Percentiles rank a stretch among this genome's conserved stretches.
Evolutionary conservation across 2,113 vertebrate genomes (phyloP).

Genomic region (Bombycilla garrulus): DNA sequence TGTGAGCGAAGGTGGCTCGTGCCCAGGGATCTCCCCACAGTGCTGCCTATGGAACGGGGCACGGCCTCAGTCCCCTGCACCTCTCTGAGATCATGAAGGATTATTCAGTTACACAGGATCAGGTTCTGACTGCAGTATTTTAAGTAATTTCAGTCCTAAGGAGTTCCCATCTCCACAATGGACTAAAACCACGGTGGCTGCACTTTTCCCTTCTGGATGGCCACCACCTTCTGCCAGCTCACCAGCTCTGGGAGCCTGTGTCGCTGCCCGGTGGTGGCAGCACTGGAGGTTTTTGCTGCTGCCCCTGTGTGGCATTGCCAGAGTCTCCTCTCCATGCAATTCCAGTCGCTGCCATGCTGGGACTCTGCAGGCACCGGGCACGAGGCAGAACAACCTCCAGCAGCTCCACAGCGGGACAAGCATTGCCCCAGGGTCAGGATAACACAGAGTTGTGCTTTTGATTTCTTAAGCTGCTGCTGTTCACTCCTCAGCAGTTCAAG

Average conservation of each 20-base stretch:
- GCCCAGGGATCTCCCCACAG: background rate
- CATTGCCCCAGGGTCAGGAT: background rate
- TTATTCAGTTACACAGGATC: background rate
- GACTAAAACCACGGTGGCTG: background rate
- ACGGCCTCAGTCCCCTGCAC: background rate
- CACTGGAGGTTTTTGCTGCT: background rate
- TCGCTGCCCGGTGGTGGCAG: background rate
- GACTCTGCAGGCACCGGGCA: background rate
- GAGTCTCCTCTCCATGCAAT: background rate
- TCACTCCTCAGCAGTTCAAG: background rate
- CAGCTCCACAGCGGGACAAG: background rate
- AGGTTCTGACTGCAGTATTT: background rate
- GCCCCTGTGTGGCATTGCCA: background rate
- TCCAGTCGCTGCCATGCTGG: background rate
- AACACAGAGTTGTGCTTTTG: background rate
- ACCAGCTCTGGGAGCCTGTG: rapidly evolving
- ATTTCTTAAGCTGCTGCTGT: background rate
- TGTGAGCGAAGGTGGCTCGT: rapidly evolving
- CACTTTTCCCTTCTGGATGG: background rate
- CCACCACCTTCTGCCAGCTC: background rate
- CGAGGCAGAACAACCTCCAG: background rate
- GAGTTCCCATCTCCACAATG: background rate
- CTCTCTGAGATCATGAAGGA: background rate
- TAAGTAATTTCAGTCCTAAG: background rate
- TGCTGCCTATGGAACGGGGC: background rate